phyloP scores from a whole-genome alignment of 2,797 vertebrate species.

The Ctenochaetus hawaiiensis region DNA sequence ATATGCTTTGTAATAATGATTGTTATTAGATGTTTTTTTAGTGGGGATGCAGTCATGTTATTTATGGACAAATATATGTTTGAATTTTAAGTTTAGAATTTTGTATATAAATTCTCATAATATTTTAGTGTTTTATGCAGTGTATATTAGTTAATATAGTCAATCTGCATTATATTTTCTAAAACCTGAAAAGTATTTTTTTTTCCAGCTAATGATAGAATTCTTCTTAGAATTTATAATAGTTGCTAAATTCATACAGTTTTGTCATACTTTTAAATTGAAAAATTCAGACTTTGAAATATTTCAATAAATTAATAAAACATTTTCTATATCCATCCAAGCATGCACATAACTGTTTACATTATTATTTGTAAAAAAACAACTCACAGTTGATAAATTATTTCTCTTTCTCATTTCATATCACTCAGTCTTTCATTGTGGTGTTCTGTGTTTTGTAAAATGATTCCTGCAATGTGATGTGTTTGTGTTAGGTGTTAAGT shows the following conservation, averaged over 20 bases:
- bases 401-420: conserved; percentile 22
- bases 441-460: conserved; percentile 52
- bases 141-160: not conserved
- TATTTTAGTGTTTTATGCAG: not conserved
- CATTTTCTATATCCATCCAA: conserved; percentile 2
- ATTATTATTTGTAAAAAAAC: conserved; percentile 6
- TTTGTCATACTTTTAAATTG: conserved; percentile 15
- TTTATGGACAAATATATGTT: conserved; percentile 17
- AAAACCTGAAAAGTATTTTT: not conserved
- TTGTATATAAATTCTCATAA: conserved; percentile 1
- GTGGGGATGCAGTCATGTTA: conserved; percentile 1
- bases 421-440: conserved; percentile 31
- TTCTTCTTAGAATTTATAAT: not conserved
- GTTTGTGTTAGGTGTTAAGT: conserved; percentile 49
- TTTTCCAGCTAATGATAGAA: not conserved
- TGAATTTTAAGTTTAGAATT: conserved; percentile 27
- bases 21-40: conserved; percentile 24
- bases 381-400: not conserved
- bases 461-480: conserved; percentile 59
- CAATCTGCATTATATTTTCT: conserved; percentile 4
- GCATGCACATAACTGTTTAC: conserved; percentile 5
- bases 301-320: conserved; percentile 17
- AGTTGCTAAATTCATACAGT: conserved; percentile 1
- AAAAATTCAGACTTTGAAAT: not conserved
- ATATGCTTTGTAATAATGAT: conserved; percentile 48